Conservation (phyloP, 2,113 vertebrate genomes). For the Vidua macroura region DNA sequence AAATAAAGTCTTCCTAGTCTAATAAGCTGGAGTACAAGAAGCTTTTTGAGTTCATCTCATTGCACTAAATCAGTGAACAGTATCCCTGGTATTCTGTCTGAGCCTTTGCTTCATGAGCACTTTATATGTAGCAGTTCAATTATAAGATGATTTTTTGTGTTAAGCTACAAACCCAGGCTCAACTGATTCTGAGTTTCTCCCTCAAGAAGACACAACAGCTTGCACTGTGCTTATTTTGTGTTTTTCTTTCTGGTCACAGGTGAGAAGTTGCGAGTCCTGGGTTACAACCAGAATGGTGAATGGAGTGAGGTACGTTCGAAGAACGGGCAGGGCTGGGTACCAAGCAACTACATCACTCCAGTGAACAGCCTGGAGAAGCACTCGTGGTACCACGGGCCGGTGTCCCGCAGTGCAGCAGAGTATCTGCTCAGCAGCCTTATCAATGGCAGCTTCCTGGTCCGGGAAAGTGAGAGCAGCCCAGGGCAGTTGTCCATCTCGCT, state of each 20-base stretch:
- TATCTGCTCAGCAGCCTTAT: constrained; percentile 96
- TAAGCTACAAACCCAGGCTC: neutral
- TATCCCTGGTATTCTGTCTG: neutral
- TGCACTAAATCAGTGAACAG: neutral
- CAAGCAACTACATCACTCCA: constrained; percentile 98
- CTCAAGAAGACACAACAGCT: neutral
- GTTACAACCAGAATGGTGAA: constrained; percentile 98
- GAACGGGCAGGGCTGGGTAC: constrained; percentile 98
- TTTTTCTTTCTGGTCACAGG: constrained; percentile 68
- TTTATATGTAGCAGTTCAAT: neutral
- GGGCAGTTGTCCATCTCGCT: constrained; percentile 97
- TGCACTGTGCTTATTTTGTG: neutral
- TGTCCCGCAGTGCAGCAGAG: constrained; percentile 95
- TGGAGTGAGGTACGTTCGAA: constrained; percentile 98
- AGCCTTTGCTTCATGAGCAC: neutral
- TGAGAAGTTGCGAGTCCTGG: constrained; percentile 95
- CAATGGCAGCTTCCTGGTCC: constrained; percentile 96
- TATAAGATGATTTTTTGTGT: neutral
- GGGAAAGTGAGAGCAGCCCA: constrained; percentile 97
- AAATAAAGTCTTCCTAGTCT: neutral
- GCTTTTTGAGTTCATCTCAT: neutral
- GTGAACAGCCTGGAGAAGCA: constrained; percentile 99
- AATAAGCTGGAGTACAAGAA: neutral
- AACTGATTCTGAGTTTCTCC: neutral
- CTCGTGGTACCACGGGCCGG: constrained; percentile 97